These are phyloP conservation scores for Mystacides longicornis DNA, from an alignment of 2,888 invertebrate species.

Conservation along the genomic window DNA sequence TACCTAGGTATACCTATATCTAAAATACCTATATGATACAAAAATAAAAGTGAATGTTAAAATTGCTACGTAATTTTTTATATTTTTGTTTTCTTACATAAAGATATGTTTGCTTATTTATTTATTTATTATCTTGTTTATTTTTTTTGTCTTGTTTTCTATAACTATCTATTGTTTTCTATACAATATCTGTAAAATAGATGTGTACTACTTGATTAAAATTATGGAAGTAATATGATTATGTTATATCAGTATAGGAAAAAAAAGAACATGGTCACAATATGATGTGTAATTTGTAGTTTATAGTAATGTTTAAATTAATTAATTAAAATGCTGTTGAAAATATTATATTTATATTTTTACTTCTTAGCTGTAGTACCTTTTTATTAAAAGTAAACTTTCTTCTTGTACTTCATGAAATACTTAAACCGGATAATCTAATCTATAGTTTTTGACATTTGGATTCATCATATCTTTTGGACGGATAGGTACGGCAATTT, in stretches of 20 bases:
- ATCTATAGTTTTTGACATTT: too few species aligned
- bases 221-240: not conserved
- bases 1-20: too few species aligned
- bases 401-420: too few species aligned
- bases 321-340: constrained; percentile 26
- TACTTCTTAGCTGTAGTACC: not conserved
- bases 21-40: too few species aligned
- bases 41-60: too few species aligned
- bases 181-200: not conserved
- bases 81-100: not conserved
- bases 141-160: not conserved
- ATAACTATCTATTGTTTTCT: not conserved
- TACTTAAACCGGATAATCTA: too few species aligned
- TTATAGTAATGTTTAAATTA: constrained; percentile 25
- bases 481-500: too few species aligned
- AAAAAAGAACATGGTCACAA: constrained; percentile 19
- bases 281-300: constrained; percentile 22
- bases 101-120: not conserved
- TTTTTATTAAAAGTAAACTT: too few species aligned
- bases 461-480: too few species aligned
- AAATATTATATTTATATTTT: constrained; percentile 14
- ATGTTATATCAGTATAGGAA: constrained; percentile 9
- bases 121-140: not conserved
- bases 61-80: too few species aligned
- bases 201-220: not conserved